Percentiles rank a stretch among this genome's conserved stretches.
Evolutionary conservation across 2,797 vertebrate genomes (phyloP).

Genomic region (Dendrocincla fuliginosa): DNA sequence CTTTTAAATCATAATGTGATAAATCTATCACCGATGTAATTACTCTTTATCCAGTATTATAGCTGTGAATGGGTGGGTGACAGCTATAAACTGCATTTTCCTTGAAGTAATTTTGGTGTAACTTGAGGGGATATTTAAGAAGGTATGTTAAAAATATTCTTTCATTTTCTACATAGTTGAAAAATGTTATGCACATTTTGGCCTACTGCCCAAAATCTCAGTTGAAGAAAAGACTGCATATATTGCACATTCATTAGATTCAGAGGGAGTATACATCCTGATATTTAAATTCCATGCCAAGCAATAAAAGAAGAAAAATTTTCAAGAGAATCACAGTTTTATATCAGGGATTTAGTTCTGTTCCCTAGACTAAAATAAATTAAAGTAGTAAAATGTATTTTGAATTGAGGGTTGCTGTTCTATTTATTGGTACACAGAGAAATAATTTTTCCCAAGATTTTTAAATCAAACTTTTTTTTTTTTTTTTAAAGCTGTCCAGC

Average conservation of each 20-base stretch:
- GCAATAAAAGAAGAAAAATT: neutral
- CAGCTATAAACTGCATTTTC: neutral
- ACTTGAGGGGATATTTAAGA: conserved; percentile 20
- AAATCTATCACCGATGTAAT: conserved; percentile 4
- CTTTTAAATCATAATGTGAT: neutral
- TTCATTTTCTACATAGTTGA: neutral
- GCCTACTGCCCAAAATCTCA: neutral
- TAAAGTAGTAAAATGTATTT: neutral
- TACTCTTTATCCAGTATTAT: neutral
- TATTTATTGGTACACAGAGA: neutral
- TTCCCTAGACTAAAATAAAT: neutral
- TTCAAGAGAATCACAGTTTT: neutral
- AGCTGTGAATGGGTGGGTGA: neutral
- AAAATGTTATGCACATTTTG: neutral
- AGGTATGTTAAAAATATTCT: neutral
- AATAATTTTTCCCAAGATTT: neutral
- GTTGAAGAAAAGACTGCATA: neutral
- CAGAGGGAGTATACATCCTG: neutral
- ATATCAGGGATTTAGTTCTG: neutral
- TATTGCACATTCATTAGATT: neutral
- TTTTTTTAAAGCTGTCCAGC: neutral
- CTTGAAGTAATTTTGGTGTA: neutral
- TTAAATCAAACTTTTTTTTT: neutral
- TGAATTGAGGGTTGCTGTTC: neutral
- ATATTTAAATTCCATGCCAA: neutral